Percentiles rank a stretch among this genome's conserved stretches.
Evolutionary conservation across 2,113 vertebrate genomes (phyloP).

Genomic region (Lophotis ruficrista): DNA sequence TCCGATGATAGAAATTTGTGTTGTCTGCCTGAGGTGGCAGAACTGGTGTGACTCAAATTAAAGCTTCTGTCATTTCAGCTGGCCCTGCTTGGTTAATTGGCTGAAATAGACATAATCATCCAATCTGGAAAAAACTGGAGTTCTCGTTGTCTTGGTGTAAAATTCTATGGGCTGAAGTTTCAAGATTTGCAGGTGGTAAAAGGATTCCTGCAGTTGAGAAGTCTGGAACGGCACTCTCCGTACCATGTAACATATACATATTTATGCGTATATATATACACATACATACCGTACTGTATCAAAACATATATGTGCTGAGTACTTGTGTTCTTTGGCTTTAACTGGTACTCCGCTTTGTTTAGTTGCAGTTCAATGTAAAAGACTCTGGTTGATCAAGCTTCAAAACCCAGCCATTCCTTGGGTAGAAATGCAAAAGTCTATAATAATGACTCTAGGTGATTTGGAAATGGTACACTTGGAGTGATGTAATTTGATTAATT

Average conservation of each 20-base stretch:
- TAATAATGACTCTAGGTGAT: background rate
- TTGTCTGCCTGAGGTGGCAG: background rate
- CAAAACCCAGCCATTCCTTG: background rate
- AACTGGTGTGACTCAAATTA: background rate
- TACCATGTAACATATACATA: conserved; percentile 43
- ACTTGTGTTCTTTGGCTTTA: conserved; percentile 51
- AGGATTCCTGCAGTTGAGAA: conserved; percentile 13
- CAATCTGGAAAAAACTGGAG: background rate
- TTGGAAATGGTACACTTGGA: background rate
- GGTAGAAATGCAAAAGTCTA: background rate
- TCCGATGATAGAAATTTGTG: background rate
- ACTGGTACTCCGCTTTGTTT: conserved; percentile 62
- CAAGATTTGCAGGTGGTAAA: background rate
- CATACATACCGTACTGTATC: conserved; percentile 35
- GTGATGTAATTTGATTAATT: background rate
- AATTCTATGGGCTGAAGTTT: background rate
- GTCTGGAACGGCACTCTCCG: conserved; percentile 13
- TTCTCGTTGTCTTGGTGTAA: background rate
- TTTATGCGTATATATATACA: background rate
- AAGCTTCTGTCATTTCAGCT: background rate
- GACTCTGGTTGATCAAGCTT: conserved; percentile 54
- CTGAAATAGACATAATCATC: background rate
- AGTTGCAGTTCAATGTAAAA: conserved; percentile 37
- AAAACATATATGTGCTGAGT: conserved; percentile 51
- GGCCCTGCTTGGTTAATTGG: background rate